These are phyloP conservation scores for Psittacula cyanocephala DNA, from an alignment of 2,113 vertebrate species.

Conservation along the genomic window DNA sequence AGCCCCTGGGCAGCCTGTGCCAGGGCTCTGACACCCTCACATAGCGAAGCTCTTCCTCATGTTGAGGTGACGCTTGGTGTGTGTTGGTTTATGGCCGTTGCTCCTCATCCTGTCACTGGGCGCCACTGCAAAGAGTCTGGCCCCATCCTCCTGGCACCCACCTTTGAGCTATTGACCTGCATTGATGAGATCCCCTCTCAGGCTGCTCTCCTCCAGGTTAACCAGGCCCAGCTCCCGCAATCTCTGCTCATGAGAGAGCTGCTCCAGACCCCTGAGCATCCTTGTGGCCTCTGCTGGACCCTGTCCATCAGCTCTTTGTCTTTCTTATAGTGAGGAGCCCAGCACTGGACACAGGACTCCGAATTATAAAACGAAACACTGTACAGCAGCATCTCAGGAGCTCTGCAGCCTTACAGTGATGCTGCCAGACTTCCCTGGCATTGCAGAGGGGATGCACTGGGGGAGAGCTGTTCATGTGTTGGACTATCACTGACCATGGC, in stretches of 20 bases:
- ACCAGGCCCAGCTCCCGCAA: neutral
- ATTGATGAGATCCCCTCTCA: neutral
- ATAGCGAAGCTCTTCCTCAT: neutral
- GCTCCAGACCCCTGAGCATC: neutral
- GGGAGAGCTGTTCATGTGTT: neutral
- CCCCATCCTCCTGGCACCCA: neutral
- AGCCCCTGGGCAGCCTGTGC: neutral
- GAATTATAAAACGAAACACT: conserved; percentile 19
- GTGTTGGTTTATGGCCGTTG: neutral
- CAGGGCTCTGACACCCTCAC: neutral
- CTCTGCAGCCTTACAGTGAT: neutral
- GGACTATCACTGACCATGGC: neutral
- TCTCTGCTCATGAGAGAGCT: neutral
- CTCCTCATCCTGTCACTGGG: neutral
- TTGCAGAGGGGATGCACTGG: fast-evolving
- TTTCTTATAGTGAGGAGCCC: neutral
- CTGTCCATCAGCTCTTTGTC: neutral
- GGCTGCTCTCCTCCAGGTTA: neutral
- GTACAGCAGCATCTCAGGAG: neutral
- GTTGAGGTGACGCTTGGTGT: neutral
- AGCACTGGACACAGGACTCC: neutral
- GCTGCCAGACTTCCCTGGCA: neutral
- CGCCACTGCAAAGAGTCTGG: neutral
- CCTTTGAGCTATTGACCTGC: neutral
- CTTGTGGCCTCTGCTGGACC: neutral